Base-by-base conservation (phyloP, 2,888 invertebrate genomes). In the Nasonia oneida region DNA sequence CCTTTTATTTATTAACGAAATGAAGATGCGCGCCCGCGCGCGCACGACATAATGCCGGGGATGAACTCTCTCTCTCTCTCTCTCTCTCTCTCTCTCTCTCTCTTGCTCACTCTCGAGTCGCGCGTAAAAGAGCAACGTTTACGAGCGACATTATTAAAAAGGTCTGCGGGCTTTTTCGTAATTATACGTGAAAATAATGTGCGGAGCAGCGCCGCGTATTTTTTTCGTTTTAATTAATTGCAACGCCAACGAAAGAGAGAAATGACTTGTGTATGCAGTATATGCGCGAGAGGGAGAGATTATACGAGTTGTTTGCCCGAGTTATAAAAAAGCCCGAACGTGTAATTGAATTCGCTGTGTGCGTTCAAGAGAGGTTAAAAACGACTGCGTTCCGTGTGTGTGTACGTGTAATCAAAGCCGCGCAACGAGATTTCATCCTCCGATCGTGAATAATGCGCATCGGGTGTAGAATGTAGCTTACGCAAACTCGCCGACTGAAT, bases 1-100 rank as follows among this genome's bases (percentile, higher is more conserved):
- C 50, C 37, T 53, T 77, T 82, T 85, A 82, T 85, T 85, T 85
- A 81, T 85, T 85, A 85, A 85, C 39, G 78, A 50, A 82, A 82
- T 78, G 74, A 81, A 85, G 85, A 81, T 82, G 78, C 64, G 84
- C 61, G 76, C 42, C 23, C n/a, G 73, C 61, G 76, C 42, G 42
- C n/a, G 73, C 73, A 23, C n/a, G 84, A 39, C 76, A 76, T 50
- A 67, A 39, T 76, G 37, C 47, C 39, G 83, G 47, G 61, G 61
- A 78, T 50, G 71, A 64, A 74, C 67, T 37, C 37, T 61, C 29
- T 29, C 29, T 29, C 1, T 29, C 29, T 29, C 23, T 29, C 50
- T 14, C 50, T 14, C 50, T 50, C 50, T 14, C 14, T 14, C 50
- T 50, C 50, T 14, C 50, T 50, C 50, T 14, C 14, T 14, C 50